phyloP scores from a whole-genome alignment of 2,888 invertebrate genomes.

The Drosophila stalkeri region DNA sequence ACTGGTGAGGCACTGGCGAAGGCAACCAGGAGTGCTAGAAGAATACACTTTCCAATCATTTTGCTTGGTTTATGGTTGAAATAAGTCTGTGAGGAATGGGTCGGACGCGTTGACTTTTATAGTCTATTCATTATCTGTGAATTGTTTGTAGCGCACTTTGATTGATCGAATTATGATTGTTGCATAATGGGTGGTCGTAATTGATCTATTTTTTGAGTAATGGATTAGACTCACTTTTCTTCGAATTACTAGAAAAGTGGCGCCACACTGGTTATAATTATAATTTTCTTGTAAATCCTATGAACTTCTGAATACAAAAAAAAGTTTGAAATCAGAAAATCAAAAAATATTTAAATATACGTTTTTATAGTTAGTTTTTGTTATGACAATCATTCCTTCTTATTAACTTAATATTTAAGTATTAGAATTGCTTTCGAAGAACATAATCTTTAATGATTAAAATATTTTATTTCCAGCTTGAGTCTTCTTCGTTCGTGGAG shows the following conservation, averaged over 20 bases:
- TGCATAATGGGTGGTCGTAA: not conserved
- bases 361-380: no score
- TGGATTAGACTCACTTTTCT: not conserved
- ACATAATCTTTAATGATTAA: no score
- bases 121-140: slow-evolving; percentile 2
- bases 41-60: slow-evolving; percentile 18
- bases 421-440: no score
- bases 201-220: not conserved
- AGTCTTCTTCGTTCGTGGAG: no score
- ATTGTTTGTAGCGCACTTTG: not conserved
- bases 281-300: not conserved
- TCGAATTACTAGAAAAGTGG: not conserved
- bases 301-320: no score
- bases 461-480: no score
- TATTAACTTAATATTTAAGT: no score
- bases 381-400: no score
- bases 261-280: not conserved
- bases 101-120: slow-evolving; percentile 1
- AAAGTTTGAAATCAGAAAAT: no score
- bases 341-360: no score
- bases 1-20: slow-evolving; percentile 26
- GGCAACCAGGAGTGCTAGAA: slow-evolving; percentile 49
- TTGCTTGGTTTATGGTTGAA: not conserved
- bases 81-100: not conserved
- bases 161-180: slow-evolving; percentile 5